Evolutionary conservation across 2,113 vertebrate species (phyloP).

Genomic region (Camelus bactrianus): DNA sequence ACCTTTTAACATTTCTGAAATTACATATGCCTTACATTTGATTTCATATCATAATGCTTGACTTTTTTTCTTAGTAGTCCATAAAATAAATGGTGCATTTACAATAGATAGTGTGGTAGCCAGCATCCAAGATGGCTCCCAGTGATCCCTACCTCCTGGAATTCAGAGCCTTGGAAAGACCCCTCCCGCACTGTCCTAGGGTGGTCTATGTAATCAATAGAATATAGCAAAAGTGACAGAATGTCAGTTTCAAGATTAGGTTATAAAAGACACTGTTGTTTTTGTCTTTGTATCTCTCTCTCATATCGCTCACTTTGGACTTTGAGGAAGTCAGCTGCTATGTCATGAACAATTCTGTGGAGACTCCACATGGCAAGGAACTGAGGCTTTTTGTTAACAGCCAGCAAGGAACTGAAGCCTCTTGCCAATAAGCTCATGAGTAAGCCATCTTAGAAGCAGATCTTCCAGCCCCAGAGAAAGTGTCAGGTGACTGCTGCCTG

Average conservation of each 20-base stretch:
- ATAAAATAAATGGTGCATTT: not conserved
- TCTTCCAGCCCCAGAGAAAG: not conserved
- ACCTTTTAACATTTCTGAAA: slow-evolving; percentile 8
- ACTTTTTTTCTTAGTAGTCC: not conserved
- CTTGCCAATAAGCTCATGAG: not conserved
- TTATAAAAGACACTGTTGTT: not conserved
- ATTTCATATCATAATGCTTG: not conserved
- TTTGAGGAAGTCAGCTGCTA: not conserved
- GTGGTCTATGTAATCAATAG: not conserved
- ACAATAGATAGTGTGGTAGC: not conserved
- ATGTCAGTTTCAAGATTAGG: not conserved
- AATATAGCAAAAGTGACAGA: not conserved
- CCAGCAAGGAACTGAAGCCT: not conserved
- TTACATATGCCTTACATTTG: not conserved
- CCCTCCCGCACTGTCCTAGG: not conserved
- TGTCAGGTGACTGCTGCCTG: not conserved
- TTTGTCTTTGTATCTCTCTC: not conserved
- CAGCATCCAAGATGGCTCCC: not conserved
- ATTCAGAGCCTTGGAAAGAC: not conserved
- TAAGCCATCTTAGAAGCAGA: not conserved
- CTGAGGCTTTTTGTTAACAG: not conserved
- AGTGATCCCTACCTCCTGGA: not conserved
- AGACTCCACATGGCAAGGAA: not conserved
- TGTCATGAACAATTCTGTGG: not conserved
- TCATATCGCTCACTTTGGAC: not conserved